A percentile compares a stretch with the other conserved stretches of the same genome.
Conservation (phyloP, 2,113 vertebrate species). For the Myrmophylax atrothorax region DNA sequence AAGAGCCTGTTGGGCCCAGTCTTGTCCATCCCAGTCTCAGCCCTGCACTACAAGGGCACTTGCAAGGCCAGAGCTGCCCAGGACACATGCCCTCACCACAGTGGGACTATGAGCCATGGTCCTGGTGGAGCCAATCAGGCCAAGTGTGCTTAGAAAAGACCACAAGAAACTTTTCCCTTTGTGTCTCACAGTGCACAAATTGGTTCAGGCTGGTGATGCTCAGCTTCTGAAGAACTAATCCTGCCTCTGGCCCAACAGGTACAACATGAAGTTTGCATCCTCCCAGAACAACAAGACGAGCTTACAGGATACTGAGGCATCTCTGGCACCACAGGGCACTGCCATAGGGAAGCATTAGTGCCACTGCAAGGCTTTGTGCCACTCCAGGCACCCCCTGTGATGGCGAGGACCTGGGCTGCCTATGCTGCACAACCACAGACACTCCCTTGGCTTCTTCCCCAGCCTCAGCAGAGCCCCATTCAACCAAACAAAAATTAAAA, state of each 20-base stretch:
- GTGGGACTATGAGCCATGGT: not conserved
- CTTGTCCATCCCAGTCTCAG: not conserved
- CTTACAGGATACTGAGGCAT: not conserved
- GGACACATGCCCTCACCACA: rapidly evolving
- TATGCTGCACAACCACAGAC: not conserved
- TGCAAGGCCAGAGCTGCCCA: not conserved
- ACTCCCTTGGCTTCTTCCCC: not conserved
- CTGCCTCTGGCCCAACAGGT: not conserved
- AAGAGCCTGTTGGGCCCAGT: not conserved
- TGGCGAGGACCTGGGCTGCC: not conserved
- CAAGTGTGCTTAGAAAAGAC: not conserved
- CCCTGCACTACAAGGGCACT: not conserved
- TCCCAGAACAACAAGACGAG: not conserved
- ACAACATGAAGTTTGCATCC: rapidly evolving
- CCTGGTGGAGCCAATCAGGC: not conserved
- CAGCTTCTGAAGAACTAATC: not conserved
- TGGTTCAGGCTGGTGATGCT: not conserved
- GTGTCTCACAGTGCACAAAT: not conserved
- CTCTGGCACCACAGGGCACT: not conserved
- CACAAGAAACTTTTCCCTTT: not conserved
- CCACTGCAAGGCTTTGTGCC: not conserved
- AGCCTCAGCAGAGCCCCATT: not conserved
- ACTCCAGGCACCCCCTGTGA: rapidly evolving
- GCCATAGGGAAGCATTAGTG: not conserved
- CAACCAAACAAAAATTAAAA: not conserved